Evolutionary conservation across 1,140 invertebrate genomes (phyloP).

Genomic region (Temnothorax nylanderi): DNA sequence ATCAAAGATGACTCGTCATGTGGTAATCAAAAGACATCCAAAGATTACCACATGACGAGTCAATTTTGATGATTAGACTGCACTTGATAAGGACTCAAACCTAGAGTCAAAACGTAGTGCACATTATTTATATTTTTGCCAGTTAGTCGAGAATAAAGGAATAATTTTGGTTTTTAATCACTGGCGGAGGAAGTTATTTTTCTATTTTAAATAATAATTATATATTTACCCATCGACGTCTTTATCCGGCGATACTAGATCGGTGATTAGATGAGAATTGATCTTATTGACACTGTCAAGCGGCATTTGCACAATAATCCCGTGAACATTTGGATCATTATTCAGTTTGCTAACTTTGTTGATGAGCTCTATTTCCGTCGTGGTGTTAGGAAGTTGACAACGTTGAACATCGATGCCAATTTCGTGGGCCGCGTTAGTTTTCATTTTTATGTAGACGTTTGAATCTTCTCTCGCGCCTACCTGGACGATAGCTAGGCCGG

Average conservation of each 20-base stretch:
- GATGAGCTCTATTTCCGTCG: constrained; percentile 93
- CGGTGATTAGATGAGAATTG: constrained; percentile 94
- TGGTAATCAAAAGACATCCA: too few relatives aligned
- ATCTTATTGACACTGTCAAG: constrained; percentile 94
- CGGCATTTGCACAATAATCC: constrained; percentile 99
- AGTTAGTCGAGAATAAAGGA: too few relatives aligned
- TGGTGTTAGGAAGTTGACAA: constrained; percentile 92
- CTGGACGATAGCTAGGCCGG: constrained; percentile 94
- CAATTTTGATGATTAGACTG: too few relatives aligned
- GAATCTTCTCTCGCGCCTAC: constrained; percentile 98
- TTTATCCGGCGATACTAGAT: constrained; percentile 94
- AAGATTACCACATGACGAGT: too few relatives aligned
- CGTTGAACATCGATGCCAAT: constrained; percentile 96
- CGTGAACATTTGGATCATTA: constrained; percentile 93
- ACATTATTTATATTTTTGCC: too few relatives aligned
- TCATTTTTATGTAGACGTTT: constrained; percentile 99
- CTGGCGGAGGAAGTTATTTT: too few relatives aligned
- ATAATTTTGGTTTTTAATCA: too few relatives aligned
- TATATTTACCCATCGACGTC: constrained; percentile 96
- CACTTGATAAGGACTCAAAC: too few relatives aligned
- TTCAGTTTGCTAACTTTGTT: constrained; percentile 92
- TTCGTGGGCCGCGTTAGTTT: constrained; percentile 96
- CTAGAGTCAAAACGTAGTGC: too few relatives aligned
- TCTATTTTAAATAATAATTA: neutral
- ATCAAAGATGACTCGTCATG: too few relatives aligned